These are phyloP conservation scores for Artemisiospiza belli DNA, from an alignment of 2,113 vertebrate species.

Conservation along the genomic window DNA sequence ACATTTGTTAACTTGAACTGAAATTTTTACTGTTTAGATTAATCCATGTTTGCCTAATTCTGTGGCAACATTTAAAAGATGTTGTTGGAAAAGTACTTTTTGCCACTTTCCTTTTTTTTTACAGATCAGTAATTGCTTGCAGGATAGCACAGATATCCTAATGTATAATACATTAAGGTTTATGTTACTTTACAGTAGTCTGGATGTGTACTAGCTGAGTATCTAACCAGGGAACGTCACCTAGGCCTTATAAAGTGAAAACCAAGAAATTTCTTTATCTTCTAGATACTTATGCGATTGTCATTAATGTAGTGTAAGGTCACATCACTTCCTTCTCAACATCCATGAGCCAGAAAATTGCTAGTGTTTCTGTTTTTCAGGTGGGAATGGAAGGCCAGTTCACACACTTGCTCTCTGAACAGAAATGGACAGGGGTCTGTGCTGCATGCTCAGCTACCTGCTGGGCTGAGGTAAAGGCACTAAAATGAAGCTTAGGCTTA, in stretches of 20 bases:
- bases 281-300: neutral
- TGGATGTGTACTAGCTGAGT: neutral
- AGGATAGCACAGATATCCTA: neutral
- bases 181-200: neutral
- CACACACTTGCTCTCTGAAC: neutral
- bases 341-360: neutral
- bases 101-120: neutral
- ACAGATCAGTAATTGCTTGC: neutral
- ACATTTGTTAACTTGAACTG: neutral
- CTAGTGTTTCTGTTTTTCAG: neutral
- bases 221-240: neutral
- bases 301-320: neutral
- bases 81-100: neutral
- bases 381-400: neutral
- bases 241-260: neutral
- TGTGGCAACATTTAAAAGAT: neutral
- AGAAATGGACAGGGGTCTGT: neutral
- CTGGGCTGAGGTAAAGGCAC: neutral
- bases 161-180: neutral
- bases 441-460: neutral
- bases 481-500: neutral
- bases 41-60: neutral
- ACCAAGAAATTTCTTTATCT: neutral
- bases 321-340: neutral
- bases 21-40: neutral